Conservation (phyloP, 2,888 invertebrate species). For the Hirtodrosophila confusa region DNA sequence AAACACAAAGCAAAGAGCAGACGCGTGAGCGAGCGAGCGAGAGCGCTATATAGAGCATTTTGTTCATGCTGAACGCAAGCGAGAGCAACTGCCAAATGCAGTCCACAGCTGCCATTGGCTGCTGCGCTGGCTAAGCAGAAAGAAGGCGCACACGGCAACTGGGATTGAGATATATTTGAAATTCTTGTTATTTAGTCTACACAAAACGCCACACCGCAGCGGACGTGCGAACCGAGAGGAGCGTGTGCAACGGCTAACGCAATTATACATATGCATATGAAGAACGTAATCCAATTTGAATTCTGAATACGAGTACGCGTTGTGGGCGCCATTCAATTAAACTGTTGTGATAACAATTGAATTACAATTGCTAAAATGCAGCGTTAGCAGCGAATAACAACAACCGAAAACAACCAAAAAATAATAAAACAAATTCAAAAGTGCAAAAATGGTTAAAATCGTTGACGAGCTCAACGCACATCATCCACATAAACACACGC, state of each 20-base stretch:
- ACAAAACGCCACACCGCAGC: constrained; percentile 72
- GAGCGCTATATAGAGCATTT: background rate
- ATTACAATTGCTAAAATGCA: constrained; percentile 29
- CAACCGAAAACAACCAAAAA: constrained; percentile 6
- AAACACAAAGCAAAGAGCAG: constrained; percentile 9
- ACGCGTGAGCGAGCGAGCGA: constrained; percentile 16
- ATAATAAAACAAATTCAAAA: constrained; percentile 1
- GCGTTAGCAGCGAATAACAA: constrained; percentile 12
- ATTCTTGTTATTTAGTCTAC: constrained; percentile 78
- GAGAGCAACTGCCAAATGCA: constrained; percentile 18
- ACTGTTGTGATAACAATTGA: constrained; percentile 43
- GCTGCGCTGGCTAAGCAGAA: constrained; percentile 21
- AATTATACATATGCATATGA: background rate
- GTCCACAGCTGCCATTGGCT: constrained; percentile 70
- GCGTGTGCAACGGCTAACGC: constrained; percentile 28
- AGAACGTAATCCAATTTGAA: constrained; percentile 45
- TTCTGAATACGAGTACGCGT: constrained; percentile 7
- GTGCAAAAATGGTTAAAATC: constrained; percentile 82
- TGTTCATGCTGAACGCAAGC: constrained; percentile 6
- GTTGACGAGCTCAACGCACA: constrained; percentile 77
- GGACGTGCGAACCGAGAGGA: constrained; percentile 64
- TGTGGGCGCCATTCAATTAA: constrained; percentile 40
- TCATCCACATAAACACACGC: constrained; percentile 43
- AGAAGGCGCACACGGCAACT: constrained; percentile 44
- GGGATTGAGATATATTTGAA: constrained; percentile 56